Conservation (phyloP, 2,888 invertebrate genomes). For the Beris chalybata region DNA sequence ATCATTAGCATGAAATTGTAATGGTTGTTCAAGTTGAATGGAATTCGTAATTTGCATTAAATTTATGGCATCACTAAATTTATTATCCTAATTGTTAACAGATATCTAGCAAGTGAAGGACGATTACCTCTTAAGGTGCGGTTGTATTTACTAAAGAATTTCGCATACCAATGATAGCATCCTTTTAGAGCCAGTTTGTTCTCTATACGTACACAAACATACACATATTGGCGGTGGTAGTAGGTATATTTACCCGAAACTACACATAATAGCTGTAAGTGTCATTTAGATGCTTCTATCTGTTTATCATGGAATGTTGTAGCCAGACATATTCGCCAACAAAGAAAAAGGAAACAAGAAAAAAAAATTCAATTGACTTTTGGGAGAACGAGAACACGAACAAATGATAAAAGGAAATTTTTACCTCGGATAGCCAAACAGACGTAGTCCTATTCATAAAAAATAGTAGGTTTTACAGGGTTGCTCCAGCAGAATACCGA, state of each 20-base stretch:
- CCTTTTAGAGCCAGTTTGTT: constrained; percentile 21
- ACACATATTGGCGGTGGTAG: constrained; percentile 21
- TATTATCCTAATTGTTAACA: constrained; percentile 31
- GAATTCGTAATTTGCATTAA: constrained; percentile 27
- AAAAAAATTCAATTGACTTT: constrained; percentile 15
- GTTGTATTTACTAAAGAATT: constrained; percentile 25
- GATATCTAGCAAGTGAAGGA: background rate
- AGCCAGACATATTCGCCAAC: constrained; percentile 25
- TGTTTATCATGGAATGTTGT: constrained; percentile 29
- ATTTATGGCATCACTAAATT: constrained; percentile 23
- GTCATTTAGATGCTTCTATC: constrained; percentile 9
- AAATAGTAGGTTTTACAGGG: constrained; percentile 14
- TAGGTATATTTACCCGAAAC: constrained; percentile 23
- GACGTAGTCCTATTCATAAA: constrained; percentile 27
- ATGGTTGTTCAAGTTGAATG: constrained; percentile 9
- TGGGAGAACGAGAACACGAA: background rate
- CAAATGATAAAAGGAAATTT: constrained; percentile 10
- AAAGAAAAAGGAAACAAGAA: constrained; percentile 14
- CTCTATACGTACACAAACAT: constrained; percentile 17
- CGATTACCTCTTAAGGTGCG: constrained; percentile 9
- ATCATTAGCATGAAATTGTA: constrained; percentile 16
- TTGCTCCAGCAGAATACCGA: constrained; percentile 7
- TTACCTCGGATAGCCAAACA: constrained; percentile 5
- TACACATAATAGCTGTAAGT: constrained; percentile 24
- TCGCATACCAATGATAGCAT: constrained; percentile 23